Evolutionary conservation across 2,888 invertebrate genomes (phyloP).

Genomic region (Seira musarum): DNA sequence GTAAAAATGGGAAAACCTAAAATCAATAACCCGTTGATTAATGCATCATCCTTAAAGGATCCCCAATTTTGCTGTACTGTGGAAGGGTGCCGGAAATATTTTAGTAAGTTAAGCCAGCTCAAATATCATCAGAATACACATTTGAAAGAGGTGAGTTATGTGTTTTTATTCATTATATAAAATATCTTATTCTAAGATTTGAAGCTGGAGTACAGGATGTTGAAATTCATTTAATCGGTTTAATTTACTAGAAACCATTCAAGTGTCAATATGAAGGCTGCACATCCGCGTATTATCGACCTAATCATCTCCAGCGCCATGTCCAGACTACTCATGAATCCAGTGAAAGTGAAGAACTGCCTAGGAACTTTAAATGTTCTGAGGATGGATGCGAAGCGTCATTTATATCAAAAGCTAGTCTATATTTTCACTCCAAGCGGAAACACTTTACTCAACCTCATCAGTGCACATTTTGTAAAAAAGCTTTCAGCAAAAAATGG

Average conservation of each 20-base stretch:
- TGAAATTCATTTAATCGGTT: background rate
- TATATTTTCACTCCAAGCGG: conserved; percentile 54
- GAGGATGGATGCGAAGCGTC: conserved; percentile 57
- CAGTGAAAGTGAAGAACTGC: background rate
- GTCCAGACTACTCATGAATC: conserved; percentile 41
- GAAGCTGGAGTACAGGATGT: too few species aligned
- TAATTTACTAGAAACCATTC: conserved; percentile 58
- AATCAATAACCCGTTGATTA: background rate
- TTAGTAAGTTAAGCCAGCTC: conserved; percentile 48
- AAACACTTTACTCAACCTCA: conserved; percentile 47
- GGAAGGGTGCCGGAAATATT: conserved; percentile 54
- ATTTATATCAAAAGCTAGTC: conserved; percentile 57
- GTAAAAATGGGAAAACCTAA: conserved; percentile 40
- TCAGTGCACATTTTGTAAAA: conserved; percentile 57
- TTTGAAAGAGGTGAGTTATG: conserved; percentile 47
- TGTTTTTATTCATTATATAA: too few species aligned
- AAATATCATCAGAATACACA: conserved; percentile 57
- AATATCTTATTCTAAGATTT: too few species aligned
- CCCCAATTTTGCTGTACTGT: conserved; percentile 53
- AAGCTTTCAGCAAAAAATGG: conserved; percentile 60
- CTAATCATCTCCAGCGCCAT: conserved; percentile 64
- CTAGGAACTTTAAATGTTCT: conserved; percentile 47
- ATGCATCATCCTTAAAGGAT: conserved; percentile 18
- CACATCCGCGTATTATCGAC: conserved; percentile 51
- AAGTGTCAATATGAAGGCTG: conserved; percentile 62